Percentiles rank a stretch among this genome's conserved stretches.
These are phyloP conservation scores for Tylochromis polylepis DNA, from an alignment of 2,113 vertebrate genomes.

Conservation along the genomic window DNA sequence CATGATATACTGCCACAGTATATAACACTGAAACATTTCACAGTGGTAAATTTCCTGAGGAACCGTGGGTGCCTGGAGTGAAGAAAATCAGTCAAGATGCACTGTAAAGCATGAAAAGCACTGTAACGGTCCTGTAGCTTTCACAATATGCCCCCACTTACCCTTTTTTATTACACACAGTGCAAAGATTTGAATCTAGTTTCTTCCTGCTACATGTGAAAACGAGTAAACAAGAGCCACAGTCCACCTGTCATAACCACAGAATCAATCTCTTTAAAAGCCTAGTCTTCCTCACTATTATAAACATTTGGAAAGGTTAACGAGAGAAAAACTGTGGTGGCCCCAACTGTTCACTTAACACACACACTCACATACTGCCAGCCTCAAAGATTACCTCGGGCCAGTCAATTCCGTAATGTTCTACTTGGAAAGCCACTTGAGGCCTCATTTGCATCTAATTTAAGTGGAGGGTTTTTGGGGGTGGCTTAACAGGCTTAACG, in stretches of 20 bases:
- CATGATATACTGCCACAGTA: not conserved
- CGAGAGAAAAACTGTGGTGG: constrained; percentile 45
- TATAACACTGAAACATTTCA: not conserved
- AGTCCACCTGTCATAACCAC: constrained; percentile 40
- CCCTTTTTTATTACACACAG: not conserved
- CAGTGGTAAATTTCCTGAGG: not conserved
- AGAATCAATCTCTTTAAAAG: constrained; percentile 2
- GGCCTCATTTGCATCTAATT: constrained; percentile 74
- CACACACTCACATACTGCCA: constrained; percentile 15
- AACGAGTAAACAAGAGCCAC: not conserved
- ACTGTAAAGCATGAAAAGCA: not conserved
- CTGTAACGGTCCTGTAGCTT: not conserved
- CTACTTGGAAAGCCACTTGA: constrained; percentile 67
- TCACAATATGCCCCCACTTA: not conserved
- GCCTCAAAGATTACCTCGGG: constrained; percentile 55
- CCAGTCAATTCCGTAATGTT: constrained; percentile 59
- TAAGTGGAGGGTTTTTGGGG: constrained; percentile 55
- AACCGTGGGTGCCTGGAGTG: not conserved
- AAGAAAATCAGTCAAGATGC: constrained; percentile 3
- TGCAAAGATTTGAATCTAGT: not conserved
- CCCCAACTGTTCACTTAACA: constrained; percentile 26
- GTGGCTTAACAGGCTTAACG: constrained; percentile 57
- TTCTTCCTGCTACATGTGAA: not conserved
- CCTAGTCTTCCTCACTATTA: constrained; percentile 1
- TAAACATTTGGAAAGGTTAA: constrained; percentile 64